Evolutionary conservation across 2,113 vertebrate species (phyloP).

Genomic region (Coryphaenoides rupestris): DNA sequence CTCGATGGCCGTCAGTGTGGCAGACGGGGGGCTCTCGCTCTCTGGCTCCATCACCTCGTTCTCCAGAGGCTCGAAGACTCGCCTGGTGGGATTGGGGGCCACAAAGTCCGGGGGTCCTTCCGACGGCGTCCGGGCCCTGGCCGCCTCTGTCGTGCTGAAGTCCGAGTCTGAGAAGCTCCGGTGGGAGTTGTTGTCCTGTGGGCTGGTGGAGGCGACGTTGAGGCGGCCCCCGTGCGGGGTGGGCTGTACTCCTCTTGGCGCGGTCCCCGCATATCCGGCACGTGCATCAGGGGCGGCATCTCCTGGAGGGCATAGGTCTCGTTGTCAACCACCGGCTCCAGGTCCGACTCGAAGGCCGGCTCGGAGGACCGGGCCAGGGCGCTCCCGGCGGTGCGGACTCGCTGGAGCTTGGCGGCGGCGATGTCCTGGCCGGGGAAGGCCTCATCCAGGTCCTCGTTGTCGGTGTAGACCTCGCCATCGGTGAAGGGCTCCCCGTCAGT

Average conservation of each 20-base stretch:
- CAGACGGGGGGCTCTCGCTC: constrained; percentile 20
- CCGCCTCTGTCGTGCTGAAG: constrained; percentile 39
- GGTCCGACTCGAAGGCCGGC: constrained; percentile 44
- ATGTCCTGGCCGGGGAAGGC: constrained; percentile 47
- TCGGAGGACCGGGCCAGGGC: constrained; percentile 56
- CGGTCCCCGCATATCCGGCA: constrained; percentile 31
- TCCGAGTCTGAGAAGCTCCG: constrained; percentile 70
- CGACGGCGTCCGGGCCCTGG: constrained; percentile 39
- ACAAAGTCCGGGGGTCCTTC: constrained; percentile 70
- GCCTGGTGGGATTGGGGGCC: constrained; percentile 59
- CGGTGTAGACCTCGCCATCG: constrained; percentile 75
- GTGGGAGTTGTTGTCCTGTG: constrained; percentile 32
- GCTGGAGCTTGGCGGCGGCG: constrained; percentile 36
- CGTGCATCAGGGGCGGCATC: constrained; percentile 56
- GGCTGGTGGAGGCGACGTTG: no score
- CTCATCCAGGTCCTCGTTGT: constrained; percentile 82
- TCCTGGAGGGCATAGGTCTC: constrained; percentile 31
- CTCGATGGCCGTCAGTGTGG: constrained; percentile 62
- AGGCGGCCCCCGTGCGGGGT: background rate
- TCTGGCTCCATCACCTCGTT: constrained; percentile 8
- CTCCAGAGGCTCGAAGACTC: constrained; percentile 15
- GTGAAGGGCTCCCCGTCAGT: constrained; percentile 82
- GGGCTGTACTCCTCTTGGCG: constrained; percentile 28
- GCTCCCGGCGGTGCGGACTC: background rate
- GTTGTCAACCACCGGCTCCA: background rate